Conservation (phyloP, 2,888 invertebrate species). For the Megastigmus dorsalis region DNA sequence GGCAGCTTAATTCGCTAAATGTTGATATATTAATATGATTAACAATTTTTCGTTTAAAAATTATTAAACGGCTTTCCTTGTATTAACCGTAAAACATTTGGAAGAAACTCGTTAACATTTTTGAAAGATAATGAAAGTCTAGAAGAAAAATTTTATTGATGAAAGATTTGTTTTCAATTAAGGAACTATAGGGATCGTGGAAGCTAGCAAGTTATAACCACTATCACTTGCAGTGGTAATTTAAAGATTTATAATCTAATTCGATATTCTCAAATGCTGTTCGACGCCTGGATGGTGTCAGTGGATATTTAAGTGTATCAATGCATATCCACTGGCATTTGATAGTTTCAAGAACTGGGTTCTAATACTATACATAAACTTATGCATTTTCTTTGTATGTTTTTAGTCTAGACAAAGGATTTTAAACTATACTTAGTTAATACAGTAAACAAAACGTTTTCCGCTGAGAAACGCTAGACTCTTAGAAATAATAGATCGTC, state of each 20-base stretch:
- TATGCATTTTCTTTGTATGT: too few species aligned
- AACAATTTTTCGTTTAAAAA: not conserved
- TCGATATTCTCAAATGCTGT: too few species aligned
- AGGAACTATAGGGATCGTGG: too few species aligned
- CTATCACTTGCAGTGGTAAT: too few species aligned
- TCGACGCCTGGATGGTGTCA: too few species aligned
- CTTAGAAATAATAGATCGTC: conserved; percentile 1
- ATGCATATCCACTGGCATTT: too few species aligned
- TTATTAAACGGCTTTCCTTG: not conserved
- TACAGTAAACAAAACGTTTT: conserved; percentile 7
- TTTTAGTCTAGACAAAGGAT: conserved; percentile 1
- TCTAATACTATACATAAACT: too few species aligned
- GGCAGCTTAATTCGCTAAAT: not conserved
- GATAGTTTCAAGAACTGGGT: too few species aligned
- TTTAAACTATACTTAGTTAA: conserved; percentile 1
- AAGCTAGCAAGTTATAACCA: too few species aligned
- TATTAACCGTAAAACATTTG: not conserved
- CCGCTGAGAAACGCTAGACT: conserved; percentile 24
- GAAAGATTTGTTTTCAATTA: conserved; percentile 6
- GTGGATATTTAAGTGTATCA: too few species aligned
- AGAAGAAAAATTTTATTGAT: not conserved
- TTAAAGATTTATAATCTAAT: too few species aligned
- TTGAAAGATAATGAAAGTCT: conserved; percentile 9
- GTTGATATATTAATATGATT: conserved; percentile 3
- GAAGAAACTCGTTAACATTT: not conserved